Percentiles rank a stretch among this genome's conserved stretches.
Evolutionary conservation across 2,888 invertebrate species (phyloP).

Genomic region (Nomada flava): DNA sequence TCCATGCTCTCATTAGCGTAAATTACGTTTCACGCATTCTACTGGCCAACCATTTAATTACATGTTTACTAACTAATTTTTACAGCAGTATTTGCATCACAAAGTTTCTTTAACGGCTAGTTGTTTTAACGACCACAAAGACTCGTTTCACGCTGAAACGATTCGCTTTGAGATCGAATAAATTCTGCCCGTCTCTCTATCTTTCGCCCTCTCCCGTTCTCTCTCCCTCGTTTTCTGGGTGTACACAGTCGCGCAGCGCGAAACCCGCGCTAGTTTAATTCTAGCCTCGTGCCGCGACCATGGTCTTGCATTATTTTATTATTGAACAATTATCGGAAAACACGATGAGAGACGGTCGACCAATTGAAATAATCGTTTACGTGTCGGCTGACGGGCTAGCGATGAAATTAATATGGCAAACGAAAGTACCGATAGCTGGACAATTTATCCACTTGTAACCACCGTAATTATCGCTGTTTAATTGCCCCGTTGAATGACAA

Average conservation of each 20-base stretch:
- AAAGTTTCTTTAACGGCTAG: not conserved
- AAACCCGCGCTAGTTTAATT: constrained; percentile 16
- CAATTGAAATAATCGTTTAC: constrained; percentile 65
- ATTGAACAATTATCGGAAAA: constrained; percentile 50
- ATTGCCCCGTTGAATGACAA: constrained; percentile 54
- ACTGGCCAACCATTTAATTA: constrained; percentile 36
- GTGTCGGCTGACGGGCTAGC: not conserved
- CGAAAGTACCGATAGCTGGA: constrained; percentile 47
- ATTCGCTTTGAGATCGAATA: constrained; percentile 31
- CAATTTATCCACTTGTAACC: constrained; percentile 58
- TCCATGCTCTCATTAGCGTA: constrained; percentile 25
- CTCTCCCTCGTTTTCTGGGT: not conserved
- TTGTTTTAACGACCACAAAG: constrained; percentile 31
- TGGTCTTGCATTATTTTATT: constrained; percentile 33
- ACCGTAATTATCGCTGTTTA: constrained; percentile 62
- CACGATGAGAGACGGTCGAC: constrained; percentile 18
- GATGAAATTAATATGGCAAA: constrained; percentile 60
- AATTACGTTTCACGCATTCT: constrained; percentile 26
- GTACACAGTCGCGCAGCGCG: not conserved
- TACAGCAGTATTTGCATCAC: constrained; percentile 22
- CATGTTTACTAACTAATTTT: constrained; percentile 36
- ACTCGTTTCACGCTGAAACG: constrained; percentile 30
- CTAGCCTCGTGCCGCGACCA: not conserved
- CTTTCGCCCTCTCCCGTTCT: not conserved
- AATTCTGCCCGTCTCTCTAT: constrained; percentile 14